phyloP scores from a whole-genome alignment of 1,140 invertebrate species.

The Diorhabda carinulata region DNA sequence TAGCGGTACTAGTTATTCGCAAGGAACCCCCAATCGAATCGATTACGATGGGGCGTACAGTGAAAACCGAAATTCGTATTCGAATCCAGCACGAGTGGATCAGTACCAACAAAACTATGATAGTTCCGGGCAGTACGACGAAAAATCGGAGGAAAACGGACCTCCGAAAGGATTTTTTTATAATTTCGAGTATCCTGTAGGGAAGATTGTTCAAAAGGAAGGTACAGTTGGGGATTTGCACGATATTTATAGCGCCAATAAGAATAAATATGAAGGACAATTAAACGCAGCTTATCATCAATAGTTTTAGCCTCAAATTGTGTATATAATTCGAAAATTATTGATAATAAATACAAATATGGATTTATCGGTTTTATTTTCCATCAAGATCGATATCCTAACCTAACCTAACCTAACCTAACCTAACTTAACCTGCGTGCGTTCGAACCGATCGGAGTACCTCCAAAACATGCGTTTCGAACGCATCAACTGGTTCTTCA shows the following conservation, averaged over 20 bases:
- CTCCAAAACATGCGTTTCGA: no score
- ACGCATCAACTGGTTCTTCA: no score
- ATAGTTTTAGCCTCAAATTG: neutral
- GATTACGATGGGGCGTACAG: conserved; percentile 25
- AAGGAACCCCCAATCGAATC: conserved; percentile 10
- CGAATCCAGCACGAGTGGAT: neutral
- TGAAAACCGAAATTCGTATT: conserved; percentile 11
- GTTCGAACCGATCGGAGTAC: no score
- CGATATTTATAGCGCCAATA: conserved; percentile 45
- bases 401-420: no score
- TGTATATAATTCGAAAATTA: neutral
- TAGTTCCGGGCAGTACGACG: conserved; percentile 18
- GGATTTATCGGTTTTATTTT: no score
- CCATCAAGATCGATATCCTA: no score
- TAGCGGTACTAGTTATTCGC: neutral
- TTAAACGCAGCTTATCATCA: conserved; percentile 23
- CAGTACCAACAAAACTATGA: conserved; percentile 4
- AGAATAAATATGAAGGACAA: conserved; percentile 41
- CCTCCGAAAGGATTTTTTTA: conserved; percentile 66
- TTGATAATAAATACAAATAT: neutral
- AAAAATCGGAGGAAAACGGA: conserved; percentile 49
- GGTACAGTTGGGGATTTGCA: conserved; percentile 34
- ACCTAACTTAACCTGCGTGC: no score
- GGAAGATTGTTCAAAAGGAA: conserved; percentile 52
- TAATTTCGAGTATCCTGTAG: conserved; percentile 61